Evolutionary conservation across 2,888 invertebrate species (phyloP).

Genomic region (Cephus spinipes): DNA sequence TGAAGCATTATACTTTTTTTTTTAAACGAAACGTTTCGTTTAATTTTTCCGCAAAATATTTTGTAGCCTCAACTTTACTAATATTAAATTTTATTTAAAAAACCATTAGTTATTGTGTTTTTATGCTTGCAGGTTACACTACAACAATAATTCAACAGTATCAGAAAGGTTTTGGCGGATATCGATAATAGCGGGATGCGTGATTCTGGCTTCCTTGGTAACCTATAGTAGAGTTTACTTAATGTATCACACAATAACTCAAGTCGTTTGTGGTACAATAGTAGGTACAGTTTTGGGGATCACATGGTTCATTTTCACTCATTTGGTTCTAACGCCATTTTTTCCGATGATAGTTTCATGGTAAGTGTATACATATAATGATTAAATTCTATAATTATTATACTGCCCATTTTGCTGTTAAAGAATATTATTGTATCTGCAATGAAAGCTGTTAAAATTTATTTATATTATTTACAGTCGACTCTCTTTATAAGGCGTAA

Average conservation of each 20-base stretch:
- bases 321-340: slow-evolving; percentile 83
- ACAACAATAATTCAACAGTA: slow-evolving; percentile 83
- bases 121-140: slow-evolving; percentile 77
- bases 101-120: background rate
- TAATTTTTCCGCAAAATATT: slow-evolving; percentile 16
- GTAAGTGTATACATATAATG: slow-evolving; percentile 72
- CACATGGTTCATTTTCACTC: slow-evolving; percentile 85
- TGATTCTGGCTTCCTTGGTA: slow-evolving; percentile 72
- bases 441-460: background rate
- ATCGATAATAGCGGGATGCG: slow-evolving; percentile 73
- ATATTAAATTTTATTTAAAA: slow-evolving; percentile 3
- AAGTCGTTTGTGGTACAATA: slow-evolving; percentile 83
- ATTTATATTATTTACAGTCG: too few relatives aligned
- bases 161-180: slow-evolving; percentile 81
- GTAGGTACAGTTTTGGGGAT: slow-evolving; percentile 81
- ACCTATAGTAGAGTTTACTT: slow-evolving; percentile 84
- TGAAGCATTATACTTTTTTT: too few relatives aligned
- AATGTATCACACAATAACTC: slow-evolving; percentile 85
- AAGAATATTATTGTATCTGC: background rate
- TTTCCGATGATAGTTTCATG: slow-evolving; percentile 88
- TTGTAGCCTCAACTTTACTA: slow-evolving; percentile 1
- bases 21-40: too few relatives aligned
- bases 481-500: too few relatives aligned
- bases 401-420: slow-evolving; percentile 1
- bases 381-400: background rate